phyloP scores from a whole-genome alignment of 2,888 invertebrate species.

The Galeopsomyia nigrocyanea region DNA sequence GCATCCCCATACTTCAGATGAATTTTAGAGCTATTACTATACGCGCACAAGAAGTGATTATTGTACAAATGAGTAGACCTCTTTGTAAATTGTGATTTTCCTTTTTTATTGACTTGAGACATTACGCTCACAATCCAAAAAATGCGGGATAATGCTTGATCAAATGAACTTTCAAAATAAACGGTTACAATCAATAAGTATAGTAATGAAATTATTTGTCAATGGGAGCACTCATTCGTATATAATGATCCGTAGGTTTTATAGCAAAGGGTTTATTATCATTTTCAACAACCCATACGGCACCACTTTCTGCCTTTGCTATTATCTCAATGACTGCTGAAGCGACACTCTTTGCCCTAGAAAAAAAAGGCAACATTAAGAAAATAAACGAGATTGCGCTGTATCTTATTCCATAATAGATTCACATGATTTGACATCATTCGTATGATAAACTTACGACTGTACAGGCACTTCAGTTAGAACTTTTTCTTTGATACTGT shows the following conservation, averaged over 20 bases:
- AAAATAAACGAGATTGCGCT: too few species aligned
- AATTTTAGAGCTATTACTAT: conserved; percentile 43
- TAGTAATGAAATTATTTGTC: not conserved
- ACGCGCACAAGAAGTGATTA: not conserved
- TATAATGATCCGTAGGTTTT: conserved; percentile 36
- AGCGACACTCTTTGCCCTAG: conserved; percentile 51
- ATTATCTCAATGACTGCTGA: conserved; percentile 49
- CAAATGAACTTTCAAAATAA: too few species aligned
- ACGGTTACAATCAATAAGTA: not conserved
- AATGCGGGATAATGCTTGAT: not conserved
- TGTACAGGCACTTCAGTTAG: conserved; percentile 55
- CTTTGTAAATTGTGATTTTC: too few species aligned
- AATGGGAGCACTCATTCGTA: conserved; percentile 20
- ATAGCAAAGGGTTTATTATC: conserved; percentile 40
- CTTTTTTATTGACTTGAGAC: too few species aligned
- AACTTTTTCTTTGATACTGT: conserved; percentile 52
- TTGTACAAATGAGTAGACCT: too few species aligned
- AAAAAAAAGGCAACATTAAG: not conserved
- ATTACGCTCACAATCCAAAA: not conserved
- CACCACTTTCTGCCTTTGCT: conserved; percentile 49
- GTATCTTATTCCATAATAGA: too few species aligned
- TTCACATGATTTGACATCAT: not conserved
- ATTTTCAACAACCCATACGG: conserved; percentile 52
- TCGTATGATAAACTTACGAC: conserved; percentile 52
- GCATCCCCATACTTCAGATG: conserved; percentile 67